Base-by-base conservation (phyloP, 2,113 vertebrate species). In the Motacilla tschutschensis region DNA sequence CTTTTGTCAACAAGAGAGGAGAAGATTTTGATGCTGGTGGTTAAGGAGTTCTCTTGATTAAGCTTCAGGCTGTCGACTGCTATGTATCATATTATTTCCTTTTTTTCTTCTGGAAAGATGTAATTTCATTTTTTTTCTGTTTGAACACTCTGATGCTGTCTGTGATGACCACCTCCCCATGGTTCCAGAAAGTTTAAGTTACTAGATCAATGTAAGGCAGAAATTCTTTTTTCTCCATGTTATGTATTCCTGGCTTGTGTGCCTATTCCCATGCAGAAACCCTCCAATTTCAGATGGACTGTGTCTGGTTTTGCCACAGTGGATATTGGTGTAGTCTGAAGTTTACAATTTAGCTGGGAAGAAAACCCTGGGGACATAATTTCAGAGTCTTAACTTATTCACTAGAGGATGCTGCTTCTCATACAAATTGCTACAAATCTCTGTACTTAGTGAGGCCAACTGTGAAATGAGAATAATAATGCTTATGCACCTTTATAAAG, bases 381-480 rank as follows among this genome's bases (percentile, higher is more conserved):
- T 92, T 88, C 44, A 88, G 58, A 28, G 71, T 91, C 71, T 85
- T 87, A 85, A 64, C 41, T 85, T 95, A 66, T 5, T 90, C 88
- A 28, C 75, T 57, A 9, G 81, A 82, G 64, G 74, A 59, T 74
- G 36, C 60, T 84, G 59, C 86, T 91, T 82, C 88, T 89, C 81
- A 90, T 86, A 84, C 60, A 90, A 84, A 94, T 93, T 94, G 81
- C 78, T 57, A 24, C 78, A 79, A 64, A 91, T 88, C 59, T 86
- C 80, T 88, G 40, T 86, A 79, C 81, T 94, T 94, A 82, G 90
- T 54, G 90, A 93, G 86, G 55, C 88, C 88, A 86, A 46, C 86
- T 93, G 86, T 94, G 92, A 94, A 93, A 93, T 91, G 81, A 91
- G 78, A 94, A 77, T 90, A 81, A 88, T 91, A 81, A 91, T 64